phyloP scores from a whole-genome alignment of 2,113 vertebrate genomes.

The Tetraodon nigroviridis region DNA sequence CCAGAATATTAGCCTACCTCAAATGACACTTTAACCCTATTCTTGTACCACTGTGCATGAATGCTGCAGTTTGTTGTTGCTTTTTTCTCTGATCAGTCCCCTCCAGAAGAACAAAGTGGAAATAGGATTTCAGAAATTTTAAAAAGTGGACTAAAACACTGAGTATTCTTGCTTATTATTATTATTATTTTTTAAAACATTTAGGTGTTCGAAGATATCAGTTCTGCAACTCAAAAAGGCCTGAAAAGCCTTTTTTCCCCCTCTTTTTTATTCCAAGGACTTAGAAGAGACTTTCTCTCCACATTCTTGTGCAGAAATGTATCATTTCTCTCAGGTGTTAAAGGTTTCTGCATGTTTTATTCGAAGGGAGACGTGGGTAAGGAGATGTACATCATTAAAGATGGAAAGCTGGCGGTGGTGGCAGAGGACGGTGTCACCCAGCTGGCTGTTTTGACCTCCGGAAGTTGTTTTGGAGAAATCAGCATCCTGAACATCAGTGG shows the following conservation, averaged over 20 bases:
- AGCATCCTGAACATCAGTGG: constrained; percentile 96
- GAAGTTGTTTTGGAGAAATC: constrained; percentile 97
- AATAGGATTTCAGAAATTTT: too few relatives aligned
- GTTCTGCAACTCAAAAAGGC: background rate
- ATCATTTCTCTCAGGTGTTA: background rate
- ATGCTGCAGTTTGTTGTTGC: too few relatives aligned
- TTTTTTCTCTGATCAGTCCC: too few relatives aligned
- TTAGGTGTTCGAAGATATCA: background rate
- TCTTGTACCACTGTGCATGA: too few relatives aligned
- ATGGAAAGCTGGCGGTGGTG: constrained; percentile 90
- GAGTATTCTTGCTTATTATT: too few relatives aligned
- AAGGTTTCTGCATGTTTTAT: background rate
- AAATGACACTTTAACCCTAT: too few relatives aligned
- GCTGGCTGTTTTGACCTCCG: constrained; percentile 83
- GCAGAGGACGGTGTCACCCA: constrained; percentile 87
- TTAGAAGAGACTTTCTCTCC: too few relatives aligned
- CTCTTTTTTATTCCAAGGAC: background rate
- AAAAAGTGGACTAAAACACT: too few relatives aligned
- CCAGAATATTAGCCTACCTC: too few relatives aligned
- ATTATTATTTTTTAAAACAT: background rate
- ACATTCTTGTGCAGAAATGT: too few relatives aligned
- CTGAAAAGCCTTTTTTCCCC: too few relatives aligned
- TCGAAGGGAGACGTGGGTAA: constrained; percentile 87
- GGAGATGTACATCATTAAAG: constrained; percentile 99
- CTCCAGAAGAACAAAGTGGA: too few relatives aligned